These are phyloP conservation scores for Aurelia sp. DNA, from an alignment of 30 jellyfish, hydroid and myxozoan genomes.

Conservation along the genomic window DNA sequence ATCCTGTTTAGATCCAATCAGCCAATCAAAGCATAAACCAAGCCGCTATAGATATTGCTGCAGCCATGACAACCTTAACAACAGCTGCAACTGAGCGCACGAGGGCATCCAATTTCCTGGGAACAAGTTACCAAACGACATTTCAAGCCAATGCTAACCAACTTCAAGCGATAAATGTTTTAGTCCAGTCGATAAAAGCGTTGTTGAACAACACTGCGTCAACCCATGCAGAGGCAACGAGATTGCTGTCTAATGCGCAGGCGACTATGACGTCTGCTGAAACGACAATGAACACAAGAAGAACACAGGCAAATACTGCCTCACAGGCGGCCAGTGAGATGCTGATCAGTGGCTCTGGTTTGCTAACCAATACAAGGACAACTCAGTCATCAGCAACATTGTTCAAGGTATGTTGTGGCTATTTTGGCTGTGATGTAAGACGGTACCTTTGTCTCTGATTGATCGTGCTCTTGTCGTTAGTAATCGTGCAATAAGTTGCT, in stretches of 20 bases:
- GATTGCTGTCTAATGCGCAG: constrained; percentile 71
- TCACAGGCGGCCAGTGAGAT: constrained; percentile 85
- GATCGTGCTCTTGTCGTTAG: too few relatives aligned
- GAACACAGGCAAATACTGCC: constrained; percentile 72
- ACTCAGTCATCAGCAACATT: constrained; percentile 58
- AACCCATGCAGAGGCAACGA: constrained; percentile 70
- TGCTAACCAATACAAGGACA: constrained; percentile 66
- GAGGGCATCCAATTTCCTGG: constrained; percentile 64
- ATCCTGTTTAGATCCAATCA: constrained; percentile 65
- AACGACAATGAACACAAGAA: constrained; percentile 44
- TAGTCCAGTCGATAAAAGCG: constrained; percentile 52
- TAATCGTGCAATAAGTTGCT: too few relatives aligned
- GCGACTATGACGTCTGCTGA: constrained; percentile 79
- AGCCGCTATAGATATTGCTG: constrained; percentile 78
- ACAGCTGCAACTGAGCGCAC: constrained; percentile 82
- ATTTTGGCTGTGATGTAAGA: background rate
- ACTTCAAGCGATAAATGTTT: constrained; percentile 64
- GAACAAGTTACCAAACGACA: constrained; percentile 65
- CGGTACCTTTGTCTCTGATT: too few relatives aligned
- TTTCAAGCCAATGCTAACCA: constrained; percentile 85
- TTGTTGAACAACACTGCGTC: constrained; percentile 61
- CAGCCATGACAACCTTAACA: constrained; percentile 73
- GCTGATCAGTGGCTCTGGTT: constrained; percentile 80
- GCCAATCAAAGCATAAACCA: constrained; percentile 83
- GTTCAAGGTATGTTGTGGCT: constrained; percentile 70